Conservation (phyloP, 2,113 vertebrate species). For the Oncorhynchus clarkii region DNA sequence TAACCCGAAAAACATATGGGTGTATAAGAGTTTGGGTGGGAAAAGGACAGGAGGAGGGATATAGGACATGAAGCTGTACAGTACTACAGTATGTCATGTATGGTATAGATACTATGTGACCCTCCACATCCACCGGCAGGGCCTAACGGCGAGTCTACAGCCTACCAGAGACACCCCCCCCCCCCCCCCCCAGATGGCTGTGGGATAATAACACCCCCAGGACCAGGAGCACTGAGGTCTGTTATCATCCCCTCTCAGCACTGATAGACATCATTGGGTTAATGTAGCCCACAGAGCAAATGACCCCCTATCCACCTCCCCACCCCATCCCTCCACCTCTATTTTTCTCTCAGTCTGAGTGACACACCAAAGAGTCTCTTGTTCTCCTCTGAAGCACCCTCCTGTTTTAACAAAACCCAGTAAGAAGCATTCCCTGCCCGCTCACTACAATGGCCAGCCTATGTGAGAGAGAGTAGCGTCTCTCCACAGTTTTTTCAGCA, state of each 20-base stretch:
- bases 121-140: background rate
- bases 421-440: conserved; percentile 4
- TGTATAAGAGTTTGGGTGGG: background rate
- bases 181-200: conserved; percentile 32
- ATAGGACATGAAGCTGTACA: background rate
- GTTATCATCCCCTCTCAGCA: conserved; percentile 41
- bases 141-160: background rate
- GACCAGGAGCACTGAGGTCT: conserved; percentile 28
- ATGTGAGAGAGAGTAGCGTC: conserved; percentile 34
- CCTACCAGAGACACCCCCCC: conserved; percentile 7
- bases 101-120: background rate
- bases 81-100: background rate
- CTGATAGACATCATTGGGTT: conserved; percentile 54
- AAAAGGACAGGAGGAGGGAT: background rate
- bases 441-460: conserved; percentile 42
- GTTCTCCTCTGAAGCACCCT: conserved; percentile 38
- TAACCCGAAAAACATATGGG: background rate
- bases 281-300: conserved; percentile 31
- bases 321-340: background rate
- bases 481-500: conserved; percentile 7
- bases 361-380: conserved; percentile 10
- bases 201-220: conserved; percentile 31
- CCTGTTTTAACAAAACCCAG: conserved; percentile 43
- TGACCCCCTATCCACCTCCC: background rate
- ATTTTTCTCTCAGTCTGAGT: background rate